Conservation (phyloP, 92 coral and sea anemone species). For the Porites lobata region DNA sequence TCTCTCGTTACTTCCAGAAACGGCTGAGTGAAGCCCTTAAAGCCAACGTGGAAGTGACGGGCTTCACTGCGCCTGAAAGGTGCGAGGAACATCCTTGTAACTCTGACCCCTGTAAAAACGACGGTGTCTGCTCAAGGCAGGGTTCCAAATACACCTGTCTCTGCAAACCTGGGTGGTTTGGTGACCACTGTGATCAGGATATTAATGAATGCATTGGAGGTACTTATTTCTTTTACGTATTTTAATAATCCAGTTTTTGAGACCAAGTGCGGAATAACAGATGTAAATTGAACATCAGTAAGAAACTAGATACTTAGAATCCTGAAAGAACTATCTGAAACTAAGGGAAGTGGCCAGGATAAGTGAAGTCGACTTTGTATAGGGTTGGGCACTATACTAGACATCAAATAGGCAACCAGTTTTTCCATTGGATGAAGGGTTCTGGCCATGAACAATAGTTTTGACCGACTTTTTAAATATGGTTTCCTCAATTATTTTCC, state of each 20-base stretch:
- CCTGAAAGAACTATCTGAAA: no score
- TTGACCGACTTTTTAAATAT: no score
- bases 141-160: conserved; percentile 65
- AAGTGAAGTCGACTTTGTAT: no score
- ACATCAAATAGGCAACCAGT: no score
- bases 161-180: conserved; percentile 93
- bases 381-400: no score
- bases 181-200: conserved; percentile 83
- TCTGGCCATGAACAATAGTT: no score
- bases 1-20: conserved; percentile 45
- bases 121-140: conserved; percentile 76
- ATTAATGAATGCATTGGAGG: conserved; percentile 87
- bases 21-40: conserved; percentile 60
- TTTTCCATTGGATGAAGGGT: no score
- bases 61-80: conserved; percentile 64
- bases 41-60: conserved; percentile 62
- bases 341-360: no score
- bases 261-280: neutral
- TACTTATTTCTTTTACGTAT: conserved; percentile 7
- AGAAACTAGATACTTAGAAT: no score
- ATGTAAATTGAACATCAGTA: no score
- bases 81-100: conserved; percentile 88
- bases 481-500: no score
- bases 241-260: neutral
- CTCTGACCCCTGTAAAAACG: conserved; percentile 82